Conservation (phyloP, 2,797 vertebrate species). For the Perdix hodgsoniae region DNA sequence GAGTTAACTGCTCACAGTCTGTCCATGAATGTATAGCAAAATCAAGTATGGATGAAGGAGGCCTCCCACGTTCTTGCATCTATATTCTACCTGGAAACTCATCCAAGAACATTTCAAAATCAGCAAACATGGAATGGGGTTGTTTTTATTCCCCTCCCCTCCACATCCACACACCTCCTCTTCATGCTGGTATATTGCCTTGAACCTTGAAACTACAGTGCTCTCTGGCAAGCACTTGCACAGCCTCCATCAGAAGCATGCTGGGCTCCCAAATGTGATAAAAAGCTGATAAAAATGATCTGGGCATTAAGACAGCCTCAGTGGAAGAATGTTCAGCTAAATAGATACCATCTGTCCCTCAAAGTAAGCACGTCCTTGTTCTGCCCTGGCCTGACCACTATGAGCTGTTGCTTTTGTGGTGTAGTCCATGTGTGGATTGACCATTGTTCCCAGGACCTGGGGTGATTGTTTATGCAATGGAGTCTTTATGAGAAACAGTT, state of each 20-base stretch:
- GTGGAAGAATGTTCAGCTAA: conserved; percentile 72
- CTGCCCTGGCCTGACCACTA: conserved; percentile 41
- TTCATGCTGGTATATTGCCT: conserved; percentile 55
- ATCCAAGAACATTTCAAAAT: conserved; percentile 70
- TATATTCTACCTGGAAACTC: conserved; percentile 61
- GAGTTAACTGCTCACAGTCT: conserved; percentile 25
- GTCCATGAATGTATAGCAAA: conserved; percentile 14
- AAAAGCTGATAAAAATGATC: conserved; percentile 73
- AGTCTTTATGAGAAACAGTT: conserved; percentile 75
- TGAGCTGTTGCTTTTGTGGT: conserved; percentile 48
- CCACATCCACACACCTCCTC: conserved; percentile 50
- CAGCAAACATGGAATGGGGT: conserved; percentile 49
- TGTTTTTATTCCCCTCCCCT: conserved; percentile 48
- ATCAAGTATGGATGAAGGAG: conserved; percentile 1
- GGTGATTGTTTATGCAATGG: conserved; percentile 66
- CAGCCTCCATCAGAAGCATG: conserved; percentile 65
- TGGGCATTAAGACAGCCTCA: conserved; percentile 57
- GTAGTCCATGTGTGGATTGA: background rate
- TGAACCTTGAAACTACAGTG: conserved; percentile 64
- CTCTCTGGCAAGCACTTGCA: conserved; percentile 51
- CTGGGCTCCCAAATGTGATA: conserved; percentile 69
- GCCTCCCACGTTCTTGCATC: conserved; percentile 8
- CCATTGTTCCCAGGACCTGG: conserved; percentile 75
- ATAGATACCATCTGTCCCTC: conserved; percentile 75
- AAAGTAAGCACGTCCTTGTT: conserved; percentile 31